Evolutionary conservation across 2,888 invertebrate species (phyloP), one percentile per base, ranked within the genome.

Genomic region (Synanthedon vespiformis): DNA sequence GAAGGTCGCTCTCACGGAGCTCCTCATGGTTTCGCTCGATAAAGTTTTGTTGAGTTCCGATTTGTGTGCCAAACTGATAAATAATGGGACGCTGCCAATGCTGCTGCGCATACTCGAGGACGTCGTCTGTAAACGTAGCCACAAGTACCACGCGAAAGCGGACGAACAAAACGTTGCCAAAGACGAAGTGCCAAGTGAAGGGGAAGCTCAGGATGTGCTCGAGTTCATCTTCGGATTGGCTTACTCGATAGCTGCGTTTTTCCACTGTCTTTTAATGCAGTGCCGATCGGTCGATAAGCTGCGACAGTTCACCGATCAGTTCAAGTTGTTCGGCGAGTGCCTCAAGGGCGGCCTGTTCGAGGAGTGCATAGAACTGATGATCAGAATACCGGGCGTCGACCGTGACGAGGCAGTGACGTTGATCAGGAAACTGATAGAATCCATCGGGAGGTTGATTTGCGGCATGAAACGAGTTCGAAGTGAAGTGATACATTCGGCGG

Each of bases 11-110:
- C 68, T 90, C 18, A 89, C 89, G 0, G 89, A 89, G 59, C 72
- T 91, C 1, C 80, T 91, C 55, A 80, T 91, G 16, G 88, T 88
- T 8, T 86, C 90, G 0, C 61, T 91, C 53, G 89, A 91, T 56
- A 88, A 89, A 58, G 89, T 89, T 0, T 70, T 89, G 12, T 66
- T 84, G 8, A 78, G 89, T 50, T 74, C 88, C 4, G 89, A 90
- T 50, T 78, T 90, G 8, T 89, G 89, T 53, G 88, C 88, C 47
- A 89, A 89, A 52, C 74, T 90, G 3, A 89, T 90, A 49, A 89
- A 89, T 60, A 89, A 89, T 61, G 91, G 91, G 0, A 81, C 90
- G 27, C 61, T 91, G n/a, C 91, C 91, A 3, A 89, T 90, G 88
- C 80, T 90, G 48, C 72, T 91, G 8, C 74, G 89, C 56, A 70